Conservation (phyloP, 2,113 vertebrate species). For the Buteo buteo region DNA sequence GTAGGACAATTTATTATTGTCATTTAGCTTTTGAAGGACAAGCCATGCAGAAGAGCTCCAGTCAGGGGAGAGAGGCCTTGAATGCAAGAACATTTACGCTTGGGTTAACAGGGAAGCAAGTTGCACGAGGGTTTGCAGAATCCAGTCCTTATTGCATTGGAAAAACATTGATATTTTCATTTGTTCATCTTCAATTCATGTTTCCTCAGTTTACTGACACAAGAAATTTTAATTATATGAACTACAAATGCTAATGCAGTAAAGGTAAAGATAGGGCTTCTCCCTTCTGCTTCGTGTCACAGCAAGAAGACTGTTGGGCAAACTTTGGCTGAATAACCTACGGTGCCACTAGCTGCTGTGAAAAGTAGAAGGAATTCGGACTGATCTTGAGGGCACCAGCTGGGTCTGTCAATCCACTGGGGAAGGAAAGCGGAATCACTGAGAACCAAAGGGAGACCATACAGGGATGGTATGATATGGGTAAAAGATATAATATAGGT, state of each 20-base stretch:
- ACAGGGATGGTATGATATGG: neutral
- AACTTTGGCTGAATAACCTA: neutral
- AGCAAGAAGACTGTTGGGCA: neutral
- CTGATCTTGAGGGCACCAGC: neutral
- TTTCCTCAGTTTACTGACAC: neutral
- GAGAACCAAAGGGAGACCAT: neutral
- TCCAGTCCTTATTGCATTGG: neutral
- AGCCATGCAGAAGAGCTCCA: neutral
- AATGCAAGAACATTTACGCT: neutral
- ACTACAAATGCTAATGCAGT: neutral
- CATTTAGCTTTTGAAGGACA: slow-evolving; percentile 2
- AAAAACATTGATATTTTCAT: neutral
- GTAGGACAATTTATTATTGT: neutral
- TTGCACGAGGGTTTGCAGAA: neutral
- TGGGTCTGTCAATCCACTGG: neutral
- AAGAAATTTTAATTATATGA: neutral
- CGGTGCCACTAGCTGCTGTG: neutral
- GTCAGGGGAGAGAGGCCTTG: neutral
- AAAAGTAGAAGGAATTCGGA: neutral
- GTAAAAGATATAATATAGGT: neutral
- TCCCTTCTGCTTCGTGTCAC: neutral
- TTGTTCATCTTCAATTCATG: neutral
- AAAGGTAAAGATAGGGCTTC: neutral
- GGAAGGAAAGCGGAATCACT: neutral
- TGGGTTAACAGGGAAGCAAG: neutral